These are phyloP conservation scores for Tanytarsus gracilentus DNA, from an alignment of 2,888 invertebrate species.

Conservation along the genomic window DNA sequence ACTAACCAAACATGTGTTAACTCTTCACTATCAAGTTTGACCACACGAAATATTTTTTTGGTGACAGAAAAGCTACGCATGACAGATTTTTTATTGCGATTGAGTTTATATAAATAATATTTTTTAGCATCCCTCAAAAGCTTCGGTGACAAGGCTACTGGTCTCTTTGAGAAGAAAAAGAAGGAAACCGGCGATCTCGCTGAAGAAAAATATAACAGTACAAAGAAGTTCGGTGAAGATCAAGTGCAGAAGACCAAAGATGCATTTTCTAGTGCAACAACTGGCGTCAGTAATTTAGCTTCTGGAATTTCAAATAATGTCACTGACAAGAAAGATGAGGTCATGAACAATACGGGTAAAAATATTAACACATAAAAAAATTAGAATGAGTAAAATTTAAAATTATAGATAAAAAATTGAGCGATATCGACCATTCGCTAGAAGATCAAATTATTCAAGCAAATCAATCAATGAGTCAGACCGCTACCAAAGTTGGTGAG, in stretches of 20 bases:
- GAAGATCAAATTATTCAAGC: conserved; percentile 28
- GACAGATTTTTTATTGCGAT: neutral
- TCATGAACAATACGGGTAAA: conserved; percentile 10
- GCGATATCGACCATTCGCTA: conserved; percentile 15
- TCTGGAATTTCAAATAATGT: conserved; percentile 36
- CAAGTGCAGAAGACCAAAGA: conserved; percentile 56
- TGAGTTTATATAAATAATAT: neutral
- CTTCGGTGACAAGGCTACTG: conserved; percentile 62
- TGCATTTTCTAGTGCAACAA: conserved; percentile 50
- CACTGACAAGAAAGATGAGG: neutral
- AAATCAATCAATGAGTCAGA: neutral
- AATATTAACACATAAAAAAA: neutral
- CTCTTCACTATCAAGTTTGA: too few species aligned
- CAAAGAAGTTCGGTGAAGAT: conserved; percentile 53
- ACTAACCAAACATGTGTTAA: too few species aligned
- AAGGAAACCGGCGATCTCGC: conserved; percentile 58
- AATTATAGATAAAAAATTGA: neutral
- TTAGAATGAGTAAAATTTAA: neutral
- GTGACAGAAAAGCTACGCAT: neutral
- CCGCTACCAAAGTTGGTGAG: conserved; percentile 4
- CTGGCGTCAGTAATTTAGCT: conserved; percentile 47
- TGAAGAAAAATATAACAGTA: conserved; percentile 52
- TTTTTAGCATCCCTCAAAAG: conserved; percentile 56
- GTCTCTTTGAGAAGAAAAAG: conserved; percentile 62
- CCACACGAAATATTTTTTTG: neutral